Evolutionary conservation across 2,888 invertebrate genomes (phyloP), one percentile per base, ranked within the genome.

Genomic region (Athalia cordata): DNA sequence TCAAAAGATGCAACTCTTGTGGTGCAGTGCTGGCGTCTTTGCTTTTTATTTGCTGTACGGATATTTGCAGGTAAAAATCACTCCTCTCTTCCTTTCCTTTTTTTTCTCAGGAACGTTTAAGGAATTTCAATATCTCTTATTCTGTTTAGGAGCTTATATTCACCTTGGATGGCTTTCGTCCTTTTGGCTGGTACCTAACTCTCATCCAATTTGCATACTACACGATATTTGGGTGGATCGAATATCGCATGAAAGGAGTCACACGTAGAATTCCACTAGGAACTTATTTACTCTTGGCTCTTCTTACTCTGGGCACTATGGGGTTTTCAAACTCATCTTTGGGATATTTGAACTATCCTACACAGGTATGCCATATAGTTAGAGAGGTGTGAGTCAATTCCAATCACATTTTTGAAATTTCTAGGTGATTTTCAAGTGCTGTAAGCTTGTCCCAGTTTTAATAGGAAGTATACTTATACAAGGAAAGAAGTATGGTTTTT

Each of bases 341-440:
- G 9, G 98, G 97, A 70, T 98, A 97, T 89, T 92, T 99, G 9
- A 99, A 99, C 90, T 99, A 98, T 90, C 98, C 99, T 0, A 99
- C 98, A 0, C 98, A 98, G 92, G 87, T 86, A 0, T 13, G 9
- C 45, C 29, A 13, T 45, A 29, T 1, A n/a, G n/a, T 47, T 11
- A 7, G 55, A 55, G 55, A 55, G 6, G 29, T 55, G 55, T 0
- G 4, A 77, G 11, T 11, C 3, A 75, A 6, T 47, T 15, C 5
- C n/a, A 68, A 74, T 50, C 13, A n/a, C 74, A n/a, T 29, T n/a
- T 15, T 64, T 49, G 1, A 5, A 7, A 55, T 45, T 13, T 57
- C 9, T 85, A 91, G 89, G 95, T 99, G 62, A 98, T 99, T 85
- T 99, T 99, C 89, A 99, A 99, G 90, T 98, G 98, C 89, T 99